Evolutionary conservation across 2,113 vertebrate species (phyloP).

Genomic region (Herpailurus yagouaroundi): DNA sequence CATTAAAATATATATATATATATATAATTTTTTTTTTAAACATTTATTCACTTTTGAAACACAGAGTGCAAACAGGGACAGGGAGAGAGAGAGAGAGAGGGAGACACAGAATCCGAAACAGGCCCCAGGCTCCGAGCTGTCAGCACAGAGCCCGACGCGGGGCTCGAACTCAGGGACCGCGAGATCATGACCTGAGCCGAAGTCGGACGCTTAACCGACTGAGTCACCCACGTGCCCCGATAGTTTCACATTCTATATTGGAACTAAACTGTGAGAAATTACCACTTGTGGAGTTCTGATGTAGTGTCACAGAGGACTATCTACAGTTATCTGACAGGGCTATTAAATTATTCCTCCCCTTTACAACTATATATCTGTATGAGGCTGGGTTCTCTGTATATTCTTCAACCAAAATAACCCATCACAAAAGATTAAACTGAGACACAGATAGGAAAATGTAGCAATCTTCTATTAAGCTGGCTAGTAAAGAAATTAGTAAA

Average conservation of each 20-base stretch:
- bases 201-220: too few species aligned
- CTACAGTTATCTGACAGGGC: neutral
- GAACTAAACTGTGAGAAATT: conserved; percentile 22
- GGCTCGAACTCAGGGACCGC: too few species aligned
- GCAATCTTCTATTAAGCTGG: neutral
- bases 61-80: too few species aligned
- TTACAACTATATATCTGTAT: neutral
- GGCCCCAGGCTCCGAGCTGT: too few species aligned
- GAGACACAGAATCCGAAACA: too few species aligned
- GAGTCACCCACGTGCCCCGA: neutral
- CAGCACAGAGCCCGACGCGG: too few species aligned
- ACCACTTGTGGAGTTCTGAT: neutral
- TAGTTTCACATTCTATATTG: neutral
- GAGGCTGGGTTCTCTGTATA: neutral
- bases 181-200: too few species aligned
- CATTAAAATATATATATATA: neutral
- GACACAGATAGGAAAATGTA: neutral
- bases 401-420: neutral
- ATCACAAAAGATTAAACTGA: neutral
- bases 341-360: neutral
- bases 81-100: too few species aligned
- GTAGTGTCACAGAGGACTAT: neutral
- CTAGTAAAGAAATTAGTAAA: neutral
- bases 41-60: too few species aligned
- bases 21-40: too few species aligned